Percentiles rank a stretch among this genome's conserved stretches.
These are phyloP conservation scores for Buphagus erythrorhynchus DNA, from an alignment of 2,797 vertebrate species.

Conservation along the genomic window DNA sequence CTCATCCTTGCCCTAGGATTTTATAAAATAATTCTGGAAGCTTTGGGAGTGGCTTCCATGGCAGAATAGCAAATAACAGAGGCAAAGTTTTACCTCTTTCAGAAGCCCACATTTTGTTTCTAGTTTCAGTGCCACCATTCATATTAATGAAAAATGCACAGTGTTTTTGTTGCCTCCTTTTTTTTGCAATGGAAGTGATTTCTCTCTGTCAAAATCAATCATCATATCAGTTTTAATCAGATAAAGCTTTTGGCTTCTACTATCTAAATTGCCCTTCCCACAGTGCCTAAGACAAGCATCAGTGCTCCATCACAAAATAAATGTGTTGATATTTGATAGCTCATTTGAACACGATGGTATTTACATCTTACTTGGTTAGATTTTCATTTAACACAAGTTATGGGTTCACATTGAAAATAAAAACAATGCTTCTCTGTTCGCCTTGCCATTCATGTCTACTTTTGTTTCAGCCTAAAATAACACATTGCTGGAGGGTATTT, in stretches of 20 bases:
- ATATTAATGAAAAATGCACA: neutral
- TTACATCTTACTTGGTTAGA: slow-evolving; percentile 75
- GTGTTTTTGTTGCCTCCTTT: neutral
- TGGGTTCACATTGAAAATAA: slow-evolving; percentile 75
- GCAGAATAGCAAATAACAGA: neutral
- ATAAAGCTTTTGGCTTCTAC: slow-evolving; percentile 69
- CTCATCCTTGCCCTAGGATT: neutral
- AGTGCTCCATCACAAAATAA: slow-evolving; percentile 67
- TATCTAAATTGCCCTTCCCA: slow-evolving; percentile 78
- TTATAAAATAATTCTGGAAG: neutral
- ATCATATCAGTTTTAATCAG: slow-evolving; percentile 70
- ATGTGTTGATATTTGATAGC: slow-evolving; percentile 76
- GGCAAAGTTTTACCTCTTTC: neutral
- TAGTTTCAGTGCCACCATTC: neutral
- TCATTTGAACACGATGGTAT: slow-evolving; percentile 73
- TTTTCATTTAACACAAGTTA: slow-evolving; percentile 81
- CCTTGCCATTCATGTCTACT: slow-evolving; percentile 83
- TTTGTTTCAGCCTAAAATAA: slow-evolving; percentile 88
- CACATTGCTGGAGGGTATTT: slow-evolving; percentile 82
- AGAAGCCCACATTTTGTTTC: neutral
- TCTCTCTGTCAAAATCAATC: slow-evolving; percentile 69
- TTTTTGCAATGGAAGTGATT: slow-evolving; percentile 71
- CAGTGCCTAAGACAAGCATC: slow-evolving; percentile 67
- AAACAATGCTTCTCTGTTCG: slow-evolving; percentile 86
- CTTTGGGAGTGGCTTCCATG: neutral